Evolutionary conservation across 2,888 invertebrate species (phyloP), one percentile per base, ranked within the genome.

Genomic region (Ormia ochracea): DNA sequence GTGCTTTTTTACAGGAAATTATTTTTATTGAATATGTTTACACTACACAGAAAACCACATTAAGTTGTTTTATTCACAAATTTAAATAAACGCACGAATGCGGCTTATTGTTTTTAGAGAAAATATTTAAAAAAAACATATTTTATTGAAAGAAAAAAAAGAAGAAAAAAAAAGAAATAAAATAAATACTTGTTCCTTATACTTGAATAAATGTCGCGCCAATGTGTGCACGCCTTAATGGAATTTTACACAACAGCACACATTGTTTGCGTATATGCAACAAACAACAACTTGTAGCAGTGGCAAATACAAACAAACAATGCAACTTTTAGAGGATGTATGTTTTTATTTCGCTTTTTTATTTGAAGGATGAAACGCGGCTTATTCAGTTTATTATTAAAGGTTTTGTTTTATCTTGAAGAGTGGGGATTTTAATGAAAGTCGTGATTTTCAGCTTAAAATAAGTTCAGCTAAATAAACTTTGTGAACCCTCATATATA

Each of bases 151-250:
- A 28, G 31, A 0, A 31, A 28, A n/a, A 45, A n/a, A n/a, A n/a
- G n/a, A n/a, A n/a, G n/a, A n/a, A n/a, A n/a, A n/a, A n/a, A n/a
- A n/a, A n/a, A n/a, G n/a, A n/a, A n/a, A 43, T 38, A 83, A 82
- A 84, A 83, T 84, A 84, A 85, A 83, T 86, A 86, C 85, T 85
- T 17, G 1, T 59, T 26, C 14, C 19, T n/a, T 31, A 31, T 45
- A 87, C 86, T 86, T 83, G 82, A 85, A 84, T 12, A 23, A 74
- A 83, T 85, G 86, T 85, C 86, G 86, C 86, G 84, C 85, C 87
- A 86, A 85, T 87, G 87, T 87, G 87, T 86, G 85, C 86, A 85
- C 85, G 87, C 83, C 88, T 88, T 88, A 88, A 88, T 88, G 88
- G 87, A 87, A 87, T 83, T 84, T 87, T 85, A 87, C 84, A 87